Base-by-base conservation (phyloP, 1,140 invertebrate species). In the Cydia pomonella region DNA sequence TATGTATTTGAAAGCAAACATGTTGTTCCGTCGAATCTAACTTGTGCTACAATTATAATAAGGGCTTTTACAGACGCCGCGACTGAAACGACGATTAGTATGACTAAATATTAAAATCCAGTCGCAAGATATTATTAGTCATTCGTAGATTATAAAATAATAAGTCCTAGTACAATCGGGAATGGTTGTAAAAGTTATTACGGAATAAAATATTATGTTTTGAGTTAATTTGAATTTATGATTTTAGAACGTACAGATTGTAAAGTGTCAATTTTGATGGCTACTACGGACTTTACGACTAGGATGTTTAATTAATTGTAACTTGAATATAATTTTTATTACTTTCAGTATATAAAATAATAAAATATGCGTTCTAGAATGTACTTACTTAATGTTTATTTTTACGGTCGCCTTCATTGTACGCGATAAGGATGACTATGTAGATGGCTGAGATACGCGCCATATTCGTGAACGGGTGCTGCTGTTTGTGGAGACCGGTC, bases 1-100 rank as follows among this genome's bases (percentile, higher is more conserved):
- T 25, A 66, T 29, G 33, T 23, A 59, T 38, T 69, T 33, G 29
- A 69, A 69, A 41, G 64, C 64, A 69, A 69, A 69, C 64, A 69
- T 29, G 64, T 69, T 69, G 64, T 69, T 18, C n/a, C 27, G 33
- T 69, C 29, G 29, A 69, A 69, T 21, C 29, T 33, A 69, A 69
- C 64, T 69, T 38, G 27, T 7, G 63, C 63, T 38, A 69, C 29
- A 69, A 69, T 69, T 69, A 69, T 38, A 69, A 69, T 69, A 25
- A 69, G 64, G 64, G 64, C 33, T 10, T 16, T 0, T 7, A 9
- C 33, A 69, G 5, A 41, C 64, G 25, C 27, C n/a, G 33, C 64
- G 33, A 6, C 16, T 18, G 4, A 33, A 27, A 29, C 23, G 64
- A 10, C 29, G 64, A 18, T 47, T 47, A 53, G 1, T 47, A 16